These are phyloP conservation scores for Schizotus pectinicornis DNA, from an alignment of 2,888 invertebrate genomes.

Conservation along the genomic window DNA sequence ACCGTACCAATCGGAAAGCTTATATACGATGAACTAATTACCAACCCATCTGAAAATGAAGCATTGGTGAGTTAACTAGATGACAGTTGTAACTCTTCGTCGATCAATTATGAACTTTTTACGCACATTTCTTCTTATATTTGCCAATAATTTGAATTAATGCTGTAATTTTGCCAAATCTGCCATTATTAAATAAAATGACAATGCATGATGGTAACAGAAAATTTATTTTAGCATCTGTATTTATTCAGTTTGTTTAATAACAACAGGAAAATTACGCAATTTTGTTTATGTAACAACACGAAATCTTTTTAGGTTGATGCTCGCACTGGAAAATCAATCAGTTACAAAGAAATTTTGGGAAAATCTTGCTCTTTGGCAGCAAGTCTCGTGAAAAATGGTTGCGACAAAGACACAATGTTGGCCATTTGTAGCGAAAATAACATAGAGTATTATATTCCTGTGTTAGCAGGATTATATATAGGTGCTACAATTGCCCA, in stretches of 20 bases:
- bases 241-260: no score
- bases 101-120: no score
- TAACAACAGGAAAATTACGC: not conserved
- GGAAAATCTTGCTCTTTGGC: constrained; percentile 40
- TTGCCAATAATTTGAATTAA: no score
- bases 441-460: constrained; percentile 42
- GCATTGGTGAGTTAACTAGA: constrained; percentile 26
- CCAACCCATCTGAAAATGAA: constrained; percentile 8
- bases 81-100: no score
- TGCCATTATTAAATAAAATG: no score
- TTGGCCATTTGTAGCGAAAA: constrained; percentile 46
- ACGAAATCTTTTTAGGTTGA: constrained; percentile 40
- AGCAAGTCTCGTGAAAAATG: constrained; percentile 36
- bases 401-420: constrained; percentile 37
- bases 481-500: constrained; percentile 42
- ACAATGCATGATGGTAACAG: not conserved
- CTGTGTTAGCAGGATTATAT: constrained; percentile 42
- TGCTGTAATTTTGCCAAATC: no score
- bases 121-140: no score
- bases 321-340: constrained; percentile 34
- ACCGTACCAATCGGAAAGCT: constrained; percentile 22
- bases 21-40: constrained; percentile 20
- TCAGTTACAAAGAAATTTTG: constrained; percentile 40
- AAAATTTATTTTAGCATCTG: no score
- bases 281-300: not conserved